Base-by-base conservation (phyloP, 2,797 vertebrate species). In the Micromesistius poutassou region DNA sequence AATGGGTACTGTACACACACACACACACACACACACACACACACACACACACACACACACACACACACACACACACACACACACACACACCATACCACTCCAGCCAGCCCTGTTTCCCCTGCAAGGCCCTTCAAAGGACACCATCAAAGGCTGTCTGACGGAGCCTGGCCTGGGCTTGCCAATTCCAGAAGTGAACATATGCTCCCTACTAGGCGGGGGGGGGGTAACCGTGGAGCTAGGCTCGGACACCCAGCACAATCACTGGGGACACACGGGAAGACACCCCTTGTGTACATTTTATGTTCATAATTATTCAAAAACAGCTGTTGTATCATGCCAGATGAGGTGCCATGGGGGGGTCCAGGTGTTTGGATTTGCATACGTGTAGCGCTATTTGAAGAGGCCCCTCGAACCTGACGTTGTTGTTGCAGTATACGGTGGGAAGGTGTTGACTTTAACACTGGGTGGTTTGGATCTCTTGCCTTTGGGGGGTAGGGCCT, bases 301-400 rank as follows among this genome's bases (percentile, higher is more conserved):
- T 68, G 62, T 68, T 68, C 25, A 28, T 68, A 28, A 28, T 68
- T 68, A 68, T 68, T 68, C 62, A 10, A 68, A 68, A 68, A 68
- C 62, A 68, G 62, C 62, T 28, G 62, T 68, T 28, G 46, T 55
- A 19, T 55, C 19, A 55, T 12, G 62, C n/a, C 62, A 68, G 62
- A 68, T 28, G 62, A 68, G 62, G n/a, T 4, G 25, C 25, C 62
- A 7, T 28, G 62, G 78, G 80, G 46, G 42, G 73, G 78, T 85
- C 85, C 93, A 92, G 91, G 91, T 92, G 91, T 85, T 88, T 74
- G 79, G 79, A 74, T 87, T 77, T 83, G 84, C 81, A 85, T 83
- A 42, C 80, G 79, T 71, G 80, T 12, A 16, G 33, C 19, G 1
- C 31, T 36, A 22, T 71, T 30, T 71, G 25, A 62, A 62, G 9